These are phyloP conservation scores for Clanis bilineata DNA, from an alignment of 2,888 invertebrate species.

Conservation along the genomic window DNA sequence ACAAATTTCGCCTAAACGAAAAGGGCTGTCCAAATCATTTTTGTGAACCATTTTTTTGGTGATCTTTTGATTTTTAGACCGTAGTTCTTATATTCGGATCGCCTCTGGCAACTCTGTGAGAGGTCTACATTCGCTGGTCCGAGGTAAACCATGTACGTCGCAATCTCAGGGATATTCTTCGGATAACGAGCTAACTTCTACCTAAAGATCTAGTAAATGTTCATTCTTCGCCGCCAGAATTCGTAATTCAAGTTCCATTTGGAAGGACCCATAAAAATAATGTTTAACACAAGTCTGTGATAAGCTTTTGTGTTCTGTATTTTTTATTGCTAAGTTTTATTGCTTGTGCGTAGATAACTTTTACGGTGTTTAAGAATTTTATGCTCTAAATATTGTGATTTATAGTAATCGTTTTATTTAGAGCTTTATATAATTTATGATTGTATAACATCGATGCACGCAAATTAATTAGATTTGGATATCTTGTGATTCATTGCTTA, in stretches of 20 bases:
- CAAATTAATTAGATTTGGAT: too few relatives aligned
- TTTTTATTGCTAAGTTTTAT: slow-evolving; percentile 18
- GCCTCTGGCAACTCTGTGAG: too few relatives aligned
- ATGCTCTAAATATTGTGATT: not conserved
- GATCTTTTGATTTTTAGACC: too few relatives aligned
- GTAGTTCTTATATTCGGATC: too few relatives aligned
- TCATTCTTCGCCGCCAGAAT: slow-evolving; percentile 45
- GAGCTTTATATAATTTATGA: not conserved
- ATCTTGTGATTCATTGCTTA: too few relatives aligned
- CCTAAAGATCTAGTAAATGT: slow-evolving; percentile 49
- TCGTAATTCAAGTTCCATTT: slow-evolving; percentile 46
- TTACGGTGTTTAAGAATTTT: not conserved
- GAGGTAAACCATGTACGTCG: slow-evolving; percentile 35
- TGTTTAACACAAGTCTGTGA: slow-evolving; percentile 32
- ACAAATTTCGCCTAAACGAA: too few relatives aligned
- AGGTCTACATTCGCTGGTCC: slow-evolving; percentile 25
- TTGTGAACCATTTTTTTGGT: too few relatives aligned
- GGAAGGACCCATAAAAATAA: slow-evolving; percentile 38
- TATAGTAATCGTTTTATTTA: not conserved
- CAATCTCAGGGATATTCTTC: slow-evolving; percentile 37
- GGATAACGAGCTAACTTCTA: slow-evolving; percentile 49
- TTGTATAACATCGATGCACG: too few relatives aligned
- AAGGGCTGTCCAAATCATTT: too few relatives aligned
- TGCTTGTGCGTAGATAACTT: slow-evolving; percentile 15
- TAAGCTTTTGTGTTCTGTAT: slow-evolving; percentile 28